These are phyloP conservation scores for Oreochromis grahami DNA, from an alignment of 2,797 vertebrate species.

Conservation along the genomic window DNA sequence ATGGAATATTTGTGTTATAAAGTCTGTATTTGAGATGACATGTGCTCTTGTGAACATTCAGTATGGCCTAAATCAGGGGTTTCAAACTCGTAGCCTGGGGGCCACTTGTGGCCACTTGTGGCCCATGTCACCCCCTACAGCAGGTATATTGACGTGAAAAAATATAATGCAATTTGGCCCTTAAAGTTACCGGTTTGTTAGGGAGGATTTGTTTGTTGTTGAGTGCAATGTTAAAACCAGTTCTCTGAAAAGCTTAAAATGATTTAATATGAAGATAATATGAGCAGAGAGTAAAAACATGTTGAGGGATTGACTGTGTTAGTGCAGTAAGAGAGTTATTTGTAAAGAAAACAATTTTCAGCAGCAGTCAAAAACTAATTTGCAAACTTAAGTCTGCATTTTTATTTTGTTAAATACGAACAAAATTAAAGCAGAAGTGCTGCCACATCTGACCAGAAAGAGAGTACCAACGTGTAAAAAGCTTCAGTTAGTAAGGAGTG, in stretches of 20 bases:
- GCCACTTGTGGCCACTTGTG: not conserved
- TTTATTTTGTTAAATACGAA: not conserved
- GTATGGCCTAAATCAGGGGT: not conserved
- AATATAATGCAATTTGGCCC: not conserved
- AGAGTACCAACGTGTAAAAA: not conserved
- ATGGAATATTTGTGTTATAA: not conserved
- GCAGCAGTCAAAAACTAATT: not conserved
- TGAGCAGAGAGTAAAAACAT: not conserved
- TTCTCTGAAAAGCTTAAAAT: not conserved
- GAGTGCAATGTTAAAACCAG: not conserved
- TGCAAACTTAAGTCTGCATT: not conserved
- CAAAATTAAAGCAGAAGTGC: not conserved
- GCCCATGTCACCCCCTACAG: not conserved
- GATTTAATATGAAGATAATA: not conserved
- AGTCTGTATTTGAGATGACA: not conserved
- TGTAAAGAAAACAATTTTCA: not conserved
- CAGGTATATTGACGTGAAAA: not conserved
- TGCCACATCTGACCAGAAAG: not conserved
- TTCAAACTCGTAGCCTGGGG: not conserved
- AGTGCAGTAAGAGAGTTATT: not conserved
- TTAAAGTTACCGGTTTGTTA: not conserved
- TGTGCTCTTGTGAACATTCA: not conserved
- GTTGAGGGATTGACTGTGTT: not conserved
- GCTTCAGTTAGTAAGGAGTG: not conserved
- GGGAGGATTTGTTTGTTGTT: not conserved